phyloP scores from a whole-genome alignment of 2,113 vertebrate genomes.

The Seriola aureovittata region DNA sequence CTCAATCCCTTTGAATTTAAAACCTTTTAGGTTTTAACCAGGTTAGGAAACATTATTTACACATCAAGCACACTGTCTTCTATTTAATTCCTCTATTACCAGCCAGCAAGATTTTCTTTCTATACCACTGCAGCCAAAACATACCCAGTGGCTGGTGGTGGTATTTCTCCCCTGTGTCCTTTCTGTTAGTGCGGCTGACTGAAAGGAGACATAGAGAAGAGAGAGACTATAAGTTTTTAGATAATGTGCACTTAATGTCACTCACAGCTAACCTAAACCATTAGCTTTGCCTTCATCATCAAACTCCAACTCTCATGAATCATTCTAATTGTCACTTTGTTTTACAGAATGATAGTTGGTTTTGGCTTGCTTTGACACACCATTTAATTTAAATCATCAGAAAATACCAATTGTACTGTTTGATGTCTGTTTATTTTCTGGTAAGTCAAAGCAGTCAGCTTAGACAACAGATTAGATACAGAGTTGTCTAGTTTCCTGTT shows the following conservation, averaged over 20 bases:
- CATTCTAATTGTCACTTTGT: slow-evolving; percentile 62
- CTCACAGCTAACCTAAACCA: slow-evolving; percentile 19
- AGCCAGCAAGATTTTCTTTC: slow-evolving; percentile 5
- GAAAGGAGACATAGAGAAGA: slow-evolving; percentile 48
- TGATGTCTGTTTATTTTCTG: slow-evolving; percentile 49
- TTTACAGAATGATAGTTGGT: slow-evolving; percentile 65
- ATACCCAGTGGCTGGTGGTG: background rate
- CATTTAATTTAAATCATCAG: slow-evolving; percentile 55
- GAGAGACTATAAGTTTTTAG: slow-evolving; percentile 22
- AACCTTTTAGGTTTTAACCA: background rate
- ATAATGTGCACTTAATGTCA: slow-evolving; percentile 9
- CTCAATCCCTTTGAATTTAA: slow-evolving; percentile 31
- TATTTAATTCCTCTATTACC: background rate
- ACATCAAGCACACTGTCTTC: background rate
- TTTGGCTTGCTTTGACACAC: slow-evolving; percentile 74
- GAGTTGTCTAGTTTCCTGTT: slow-evolving; percentile 10
- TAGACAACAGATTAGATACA: slow-evolving; percentile 8
- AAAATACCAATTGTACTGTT: slow-evolving; percentile 54
- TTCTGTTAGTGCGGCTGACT: slow-evolving; percentile 35
- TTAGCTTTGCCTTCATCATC: slow-evolving; percentile 67
- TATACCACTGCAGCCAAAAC: background rate
- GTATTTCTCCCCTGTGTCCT: slow-evolving; percentile 28
- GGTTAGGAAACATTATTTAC: background rate
- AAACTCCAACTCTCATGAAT: slow-evolving; percentile 46
- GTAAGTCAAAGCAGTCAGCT: slow-evolving; percentile 53